phyloP scores from a whole-genome alignment of 2,113 vertebrate species.

The Etia nguti region DNA sequence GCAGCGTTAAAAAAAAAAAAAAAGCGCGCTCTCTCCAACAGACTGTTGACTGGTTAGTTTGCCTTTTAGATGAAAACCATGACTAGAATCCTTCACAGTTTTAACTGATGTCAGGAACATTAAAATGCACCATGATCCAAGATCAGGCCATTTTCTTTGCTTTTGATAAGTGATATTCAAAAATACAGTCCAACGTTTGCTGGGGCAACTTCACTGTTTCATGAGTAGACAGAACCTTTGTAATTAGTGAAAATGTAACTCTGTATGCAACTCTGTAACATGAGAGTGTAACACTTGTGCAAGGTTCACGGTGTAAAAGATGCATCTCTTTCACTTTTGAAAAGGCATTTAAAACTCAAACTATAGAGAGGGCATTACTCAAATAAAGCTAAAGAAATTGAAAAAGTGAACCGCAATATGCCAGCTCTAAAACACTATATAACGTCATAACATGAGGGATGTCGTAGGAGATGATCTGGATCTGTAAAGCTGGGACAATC shows the following conservation, averaged over 20 bases:
- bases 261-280: conserved; percentile 23
- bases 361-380: neutral
- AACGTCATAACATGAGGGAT: neutral
- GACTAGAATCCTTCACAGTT: neutral
- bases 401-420: neutral
- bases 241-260: neutral
- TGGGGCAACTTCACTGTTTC: conserved; percentile 53
- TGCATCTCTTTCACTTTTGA: neutral
- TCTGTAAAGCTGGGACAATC: neutral
- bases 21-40: conserved; percentile 27
- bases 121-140: conserved; percentile 47
- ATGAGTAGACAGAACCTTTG: neutral
- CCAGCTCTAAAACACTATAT: neutral
- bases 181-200: conserved; percentile 11
- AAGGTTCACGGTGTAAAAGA: neutral
- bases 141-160: conserved; percentile 26
- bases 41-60: conserved; percentile 46
- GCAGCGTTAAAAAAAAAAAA: conserved; percentile 35
- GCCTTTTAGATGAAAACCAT: conserved; percentile 13
- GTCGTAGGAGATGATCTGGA: neutral
- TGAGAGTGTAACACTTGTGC: neutral
- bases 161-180: neutral
- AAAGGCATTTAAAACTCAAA: neutral
- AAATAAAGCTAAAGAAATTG: neutral
- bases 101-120: neutral